These are phyloP conservation scores for Fregetta grallaria DNA, from an alignment of 2,113 vertebrate species.

Conservation along the genomic window DNA sequence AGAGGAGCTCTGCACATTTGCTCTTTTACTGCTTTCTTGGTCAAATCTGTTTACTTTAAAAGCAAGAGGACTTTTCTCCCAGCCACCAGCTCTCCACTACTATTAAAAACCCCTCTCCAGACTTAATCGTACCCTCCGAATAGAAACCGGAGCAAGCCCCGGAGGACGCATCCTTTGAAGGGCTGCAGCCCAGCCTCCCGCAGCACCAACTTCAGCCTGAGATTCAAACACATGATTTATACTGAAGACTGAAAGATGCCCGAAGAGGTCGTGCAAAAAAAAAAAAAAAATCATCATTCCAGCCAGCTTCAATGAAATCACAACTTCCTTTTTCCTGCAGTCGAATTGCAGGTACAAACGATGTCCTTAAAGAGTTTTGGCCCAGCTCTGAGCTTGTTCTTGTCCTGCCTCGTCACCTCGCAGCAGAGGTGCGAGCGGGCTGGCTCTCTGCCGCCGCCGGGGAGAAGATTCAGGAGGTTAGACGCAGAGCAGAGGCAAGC, in stretches of 20 bases:
- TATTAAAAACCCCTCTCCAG: background rate
- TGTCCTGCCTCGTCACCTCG: background rate
- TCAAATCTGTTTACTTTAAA: background rate
- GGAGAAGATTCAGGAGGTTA: conserved; percentile 17
- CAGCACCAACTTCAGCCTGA: background rate
- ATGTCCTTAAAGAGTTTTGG: background rate
- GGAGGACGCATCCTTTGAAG: background rate
- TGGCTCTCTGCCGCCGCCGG: background rate
- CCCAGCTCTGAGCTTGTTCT: background rate
- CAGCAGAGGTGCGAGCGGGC: background rate
- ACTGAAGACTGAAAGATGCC: background rate
- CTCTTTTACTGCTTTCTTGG: background rate
- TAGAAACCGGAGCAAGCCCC: background rate
- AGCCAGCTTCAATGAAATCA: background rate
- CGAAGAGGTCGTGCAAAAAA: accelerated
- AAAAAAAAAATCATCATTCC: background rate
- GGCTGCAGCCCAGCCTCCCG: background rate
- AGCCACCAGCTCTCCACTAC: background rate
- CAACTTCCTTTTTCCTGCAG: background rate
- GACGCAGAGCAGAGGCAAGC: conserved; percentile 8
- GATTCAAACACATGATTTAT: accelerated
- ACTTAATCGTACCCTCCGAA: accelerated
- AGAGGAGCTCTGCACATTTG: background rate
- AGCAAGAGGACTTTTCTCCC: background rate
- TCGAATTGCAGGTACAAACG: background rate